Evolutionary conservation across 2,113 vertebrate species (phyloP).

Genomic region (Hucho hucho): DNA sequence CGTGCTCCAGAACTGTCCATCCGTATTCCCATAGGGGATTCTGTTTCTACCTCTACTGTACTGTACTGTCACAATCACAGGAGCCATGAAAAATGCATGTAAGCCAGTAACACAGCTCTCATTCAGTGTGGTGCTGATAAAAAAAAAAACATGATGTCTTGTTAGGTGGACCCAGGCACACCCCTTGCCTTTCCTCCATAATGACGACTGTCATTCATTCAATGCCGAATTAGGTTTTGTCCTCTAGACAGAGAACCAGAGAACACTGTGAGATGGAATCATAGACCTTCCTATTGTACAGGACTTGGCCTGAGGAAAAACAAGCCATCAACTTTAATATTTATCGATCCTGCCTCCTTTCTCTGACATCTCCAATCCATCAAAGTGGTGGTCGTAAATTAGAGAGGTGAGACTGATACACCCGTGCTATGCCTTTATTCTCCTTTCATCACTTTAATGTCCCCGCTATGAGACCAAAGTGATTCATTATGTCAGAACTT

Average conservation of each 20-base stretch:
- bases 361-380: conserved; percentile 20
- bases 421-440: conserved; percentile 4
- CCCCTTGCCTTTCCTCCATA: neutral
- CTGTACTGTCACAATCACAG: neutral
- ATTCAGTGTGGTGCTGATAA: neutral
- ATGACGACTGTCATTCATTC: too few relatives aligned
- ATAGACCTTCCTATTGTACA: neutral
- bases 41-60: neutral
- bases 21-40: neutral
- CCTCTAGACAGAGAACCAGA: too few relatives aligned
- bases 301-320: conserved; percentile 8
- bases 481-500: conserved; percentile 3
- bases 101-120: neutral
- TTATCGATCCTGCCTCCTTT: conserved; percentile 13
- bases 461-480: neutral
- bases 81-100: neutral
- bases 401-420: conserved; percentile 23
- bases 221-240: too few relatives aligned
- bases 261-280: too few relatives aligned
- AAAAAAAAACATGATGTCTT: neutral
- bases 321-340: conserved; percentile 25
- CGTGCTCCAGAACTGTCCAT: too few relatives aligned
- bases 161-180: neutral
- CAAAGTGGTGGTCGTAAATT: conserved; percentile 20
- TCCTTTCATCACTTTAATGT: neutral